Percentiles rank a stretch among this genome's conserved stretches.
phyloP scores from a whole-genome alignment of 2,797 vertebrate genomes.

The Catostomus latipinnis region DNA sequence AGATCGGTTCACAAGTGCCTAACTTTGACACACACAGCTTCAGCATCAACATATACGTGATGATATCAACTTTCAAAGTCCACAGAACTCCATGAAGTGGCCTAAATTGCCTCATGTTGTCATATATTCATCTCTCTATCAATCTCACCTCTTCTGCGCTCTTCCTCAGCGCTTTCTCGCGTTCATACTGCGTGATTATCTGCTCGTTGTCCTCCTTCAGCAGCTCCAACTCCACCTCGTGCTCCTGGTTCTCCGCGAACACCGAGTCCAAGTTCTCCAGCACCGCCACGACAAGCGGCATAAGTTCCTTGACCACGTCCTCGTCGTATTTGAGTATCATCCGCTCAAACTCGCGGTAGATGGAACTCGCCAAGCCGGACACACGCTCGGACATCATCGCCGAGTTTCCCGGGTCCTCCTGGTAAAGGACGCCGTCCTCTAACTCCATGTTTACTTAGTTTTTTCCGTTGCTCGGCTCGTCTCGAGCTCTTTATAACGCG shows the following conservation, averaged over 20 bases:
- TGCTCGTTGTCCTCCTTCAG: constrained; percentile 98
- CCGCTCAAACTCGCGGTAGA: constrained; percentile 94
- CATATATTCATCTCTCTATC: neutral
- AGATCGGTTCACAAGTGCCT: neutral
- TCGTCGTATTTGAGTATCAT: constrained; percentile 92
- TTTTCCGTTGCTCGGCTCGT: constrained; percentile 45
- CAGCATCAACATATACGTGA: neutral
- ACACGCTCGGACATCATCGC: constrained; percentile 95
- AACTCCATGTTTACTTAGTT: constrained; percentile 83
- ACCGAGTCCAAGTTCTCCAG: constrained; percentile 96
- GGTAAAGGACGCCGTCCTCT: constrained; percentile 94
- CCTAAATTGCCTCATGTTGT: constrained; percentile 29
- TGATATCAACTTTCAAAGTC: neutral
- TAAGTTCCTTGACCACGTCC: constrained; percentile 94
- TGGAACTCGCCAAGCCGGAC: constrained; percentile 92
- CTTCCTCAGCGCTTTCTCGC: constrained; percentile 93
- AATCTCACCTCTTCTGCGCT: constrained; percentile 87
- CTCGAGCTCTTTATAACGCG: neutral
- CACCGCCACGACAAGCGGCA: constrained; percentile 94
- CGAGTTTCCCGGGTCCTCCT: constrained; percentile 88
- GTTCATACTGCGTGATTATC: constrained; percentile 94
- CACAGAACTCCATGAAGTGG: neutral
- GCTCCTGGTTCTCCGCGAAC: constrained; percentile 93
- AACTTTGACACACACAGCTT: neutral
- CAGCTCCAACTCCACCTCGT: constrained; percentile 95